Conservation (phyloP, 2,888 invertebrate species). For the Synanthedon myopaeformis region DNA sequence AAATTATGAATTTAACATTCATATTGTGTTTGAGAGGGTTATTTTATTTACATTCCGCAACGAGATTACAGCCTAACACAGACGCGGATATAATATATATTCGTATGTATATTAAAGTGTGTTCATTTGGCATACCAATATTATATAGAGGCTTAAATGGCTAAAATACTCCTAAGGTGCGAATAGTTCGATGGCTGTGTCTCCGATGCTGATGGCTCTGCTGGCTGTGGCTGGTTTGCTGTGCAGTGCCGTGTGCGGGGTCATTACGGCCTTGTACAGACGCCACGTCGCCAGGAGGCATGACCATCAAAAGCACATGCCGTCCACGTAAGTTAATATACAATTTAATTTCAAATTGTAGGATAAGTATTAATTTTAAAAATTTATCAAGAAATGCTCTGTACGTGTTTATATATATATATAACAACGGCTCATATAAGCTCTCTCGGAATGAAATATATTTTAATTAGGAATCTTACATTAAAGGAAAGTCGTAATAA, state of each 20-base stretch:
- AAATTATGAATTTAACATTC: too few relatives aligned
- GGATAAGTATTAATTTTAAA: background rate
- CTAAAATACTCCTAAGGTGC: conserved; percentile 53
- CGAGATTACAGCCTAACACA: too few relatives aligned
- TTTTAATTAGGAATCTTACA: too few relatives aligned
- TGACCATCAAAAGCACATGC: conserved; percentile 36
- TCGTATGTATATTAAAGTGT: too few relatives aligned
- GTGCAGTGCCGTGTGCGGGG: conserved; percentile 80
- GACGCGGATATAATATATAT: too few relatives aligned
- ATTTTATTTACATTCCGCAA: too few relatives aligned
- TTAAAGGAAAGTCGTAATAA: too few relatives aligned
- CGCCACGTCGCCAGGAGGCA: conserved; percentile 66
- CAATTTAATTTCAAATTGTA: background rate
- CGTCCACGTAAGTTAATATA: conserved; percentile 33
- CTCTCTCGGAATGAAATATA: too few relatives aligned
- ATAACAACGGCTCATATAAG: too few relatives aligned
- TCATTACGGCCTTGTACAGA: conserved; percentile 79
- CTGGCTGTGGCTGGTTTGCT: conserved; percentile 79
- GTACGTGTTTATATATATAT: background rate
- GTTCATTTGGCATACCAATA: too few relatives aligned
- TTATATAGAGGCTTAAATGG: too few relatives aligned
- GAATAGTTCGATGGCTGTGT: conserved; percentile 73
- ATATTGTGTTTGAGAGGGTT: too few relatives aligned
- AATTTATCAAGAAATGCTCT: background rate
- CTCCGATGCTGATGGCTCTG: conserved; percentile 79